A percentile compares a stretch with the other conserved stretches of the same genome.
Evolutionary conservation across 2,888 invertebrate species (phyloP).

Genomic region (Drosophila macrothrix): DNA sequence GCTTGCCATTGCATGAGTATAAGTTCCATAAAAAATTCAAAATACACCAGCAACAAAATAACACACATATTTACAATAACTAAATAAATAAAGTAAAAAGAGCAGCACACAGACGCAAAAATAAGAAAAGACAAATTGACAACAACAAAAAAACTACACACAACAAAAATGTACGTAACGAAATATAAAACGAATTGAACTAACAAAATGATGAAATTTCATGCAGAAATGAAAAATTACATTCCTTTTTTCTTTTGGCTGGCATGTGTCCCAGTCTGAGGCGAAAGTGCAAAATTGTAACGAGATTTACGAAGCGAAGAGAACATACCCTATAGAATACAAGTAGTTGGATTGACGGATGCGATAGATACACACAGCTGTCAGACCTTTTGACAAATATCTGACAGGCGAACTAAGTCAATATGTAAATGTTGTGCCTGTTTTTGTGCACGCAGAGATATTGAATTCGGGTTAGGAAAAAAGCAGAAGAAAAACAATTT

Average conservation of each 20-base stretch:
- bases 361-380: conserved; percentile 34
- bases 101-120: conserved; percentile 5
- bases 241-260: background rate
- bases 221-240: conserved; percentile 50
- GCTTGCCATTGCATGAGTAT: conserved; percentile 50
- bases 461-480: conserved; percentile 22
- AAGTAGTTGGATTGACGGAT: conserved; percentile 47
- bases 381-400: conserved; percentile 46
- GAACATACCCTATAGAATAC: conserved; percentile 41
- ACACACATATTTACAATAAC: conserved; percentile 5
- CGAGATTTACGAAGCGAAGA: conserved; percentile 33
- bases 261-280: conserved; percentile 6
- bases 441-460: conserved; percentile 1
- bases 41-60: conserved; percentile 41
- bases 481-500: background rate
- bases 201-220: conserved; percentile 52
- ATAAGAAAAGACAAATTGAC: background rate
- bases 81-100: conserved; percentile 5
- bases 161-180: conserved; percentile 4
- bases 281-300: conserved; percentile 54
- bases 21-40: conserved; percentile 64
- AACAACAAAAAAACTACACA: background rate
- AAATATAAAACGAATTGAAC: conserved; percentile 63
- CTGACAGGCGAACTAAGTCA: conserved; percentile 29
- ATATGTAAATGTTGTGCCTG: conserved; percentile 9